phyloP scores from a whole-genome alignment of 2,888 invertebrate genomes.

The Abrostola tripartita region DNA sequence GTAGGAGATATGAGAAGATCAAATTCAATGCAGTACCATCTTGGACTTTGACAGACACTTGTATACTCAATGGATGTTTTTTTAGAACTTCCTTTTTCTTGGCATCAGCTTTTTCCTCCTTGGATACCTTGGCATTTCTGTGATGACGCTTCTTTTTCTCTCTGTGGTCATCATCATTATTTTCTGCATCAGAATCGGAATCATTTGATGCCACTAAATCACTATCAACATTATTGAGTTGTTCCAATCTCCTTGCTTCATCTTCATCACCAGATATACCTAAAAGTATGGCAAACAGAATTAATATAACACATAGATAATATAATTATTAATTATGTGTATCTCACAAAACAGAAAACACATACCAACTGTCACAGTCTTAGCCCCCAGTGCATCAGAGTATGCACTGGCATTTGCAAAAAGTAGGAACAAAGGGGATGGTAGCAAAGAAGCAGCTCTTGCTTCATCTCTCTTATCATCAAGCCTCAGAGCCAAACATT shows the following conservation, averaged over 20 bases:
- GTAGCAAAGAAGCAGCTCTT: slow-evolving; percentile 92
- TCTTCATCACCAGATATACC: slow-evolving; percentile 91
- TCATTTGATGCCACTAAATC: slow-evolving; percentile 89
- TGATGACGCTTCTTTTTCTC: slow-evolving; percentile 91
- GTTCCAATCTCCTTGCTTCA: slow-evolving; percentile 90
- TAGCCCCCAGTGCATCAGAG: slow-evolving; percentile 91
- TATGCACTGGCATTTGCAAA: slow-evolving; percentile 95
- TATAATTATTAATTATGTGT: background rate
- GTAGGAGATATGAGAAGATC: slow-evolving; percentile 91
- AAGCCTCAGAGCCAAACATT: slow-evolving; percentile 93
- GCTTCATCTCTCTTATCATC: slow-evolving; percentile 94
- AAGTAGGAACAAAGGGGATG: slow-evolving; percentile 94
- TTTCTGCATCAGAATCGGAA: slow-evolving; percentile 91
- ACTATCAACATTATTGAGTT: slow-evolving; percentile 85
- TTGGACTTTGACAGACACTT: slow-evolving; percentile 89
- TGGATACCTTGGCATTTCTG: slow-evolving; percentile 87
- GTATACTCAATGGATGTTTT: slow-evolving; percentile 92
- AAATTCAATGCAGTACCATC: slow-evolving; percentile 91
- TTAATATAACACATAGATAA: no score
- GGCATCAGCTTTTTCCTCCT: slow-evolving; percentile 91
- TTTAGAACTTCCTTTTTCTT: slow-evolving; percentile 90
- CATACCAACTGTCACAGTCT: slow-evolving; percentile 81
- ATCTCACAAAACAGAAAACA: slow-evolving; percentile 17
- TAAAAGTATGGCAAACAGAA: slow-evolving; percentile 58
- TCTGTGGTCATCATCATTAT: slow-evolving; percentile 86